Evolutionary conservation across 2,113 vertebrate species (phyloP).

Genomic region (Oreotrochilus melanogaster): DNA sequence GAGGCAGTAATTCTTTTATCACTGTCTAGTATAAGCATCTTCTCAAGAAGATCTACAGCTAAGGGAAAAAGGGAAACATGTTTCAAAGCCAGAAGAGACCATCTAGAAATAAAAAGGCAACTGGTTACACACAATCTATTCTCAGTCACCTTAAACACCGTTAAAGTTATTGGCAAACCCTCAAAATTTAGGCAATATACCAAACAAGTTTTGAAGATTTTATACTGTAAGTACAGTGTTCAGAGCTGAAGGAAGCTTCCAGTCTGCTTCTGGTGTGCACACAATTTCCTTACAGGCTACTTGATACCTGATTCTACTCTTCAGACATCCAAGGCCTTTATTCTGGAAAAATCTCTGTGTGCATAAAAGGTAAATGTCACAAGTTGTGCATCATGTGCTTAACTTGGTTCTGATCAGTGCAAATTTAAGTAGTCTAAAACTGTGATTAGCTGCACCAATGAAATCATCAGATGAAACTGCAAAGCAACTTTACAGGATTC

Average conservation of each 20-base stretch:
- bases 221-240: not conserved
- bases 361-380: not conserved
- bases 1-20: slow-evolving; percentile 92
- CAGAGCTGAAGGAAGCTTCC: not conserved
- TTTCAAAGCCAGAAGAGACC: not conserved
- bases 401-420: not conserved
- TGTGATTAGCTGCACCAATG: not conserved
- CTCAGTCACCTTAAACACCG: not conserved
- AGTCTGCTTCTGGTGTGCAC: not conserved
- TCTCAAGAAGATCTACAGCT: slow-evolving; percentile 95
- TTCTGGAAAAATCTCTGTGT: not conserved
- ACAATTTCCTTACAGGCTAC: not conserved
- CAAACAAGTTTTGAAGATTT: not conserved
- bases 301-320: not conserved
- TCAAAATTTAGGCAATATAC: not conserved
- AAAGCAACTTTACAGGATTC: not conserved
- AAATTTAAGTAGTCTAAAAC: not conserved
- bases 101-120: not conserved
- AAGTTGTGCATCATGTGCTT: not conserved
- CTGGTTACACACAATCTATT: not conserved
- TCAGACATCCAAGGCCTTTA: not conserved
- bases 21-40: slow-evolving; percentile 96
- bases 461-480: not conserved
- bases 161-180: not conserved
- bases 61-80: not conserved